Evolutionary conservation across 2,888 invertebrate species (phyloP).

Genomic region (Seladonia tumulorum): DNA sequence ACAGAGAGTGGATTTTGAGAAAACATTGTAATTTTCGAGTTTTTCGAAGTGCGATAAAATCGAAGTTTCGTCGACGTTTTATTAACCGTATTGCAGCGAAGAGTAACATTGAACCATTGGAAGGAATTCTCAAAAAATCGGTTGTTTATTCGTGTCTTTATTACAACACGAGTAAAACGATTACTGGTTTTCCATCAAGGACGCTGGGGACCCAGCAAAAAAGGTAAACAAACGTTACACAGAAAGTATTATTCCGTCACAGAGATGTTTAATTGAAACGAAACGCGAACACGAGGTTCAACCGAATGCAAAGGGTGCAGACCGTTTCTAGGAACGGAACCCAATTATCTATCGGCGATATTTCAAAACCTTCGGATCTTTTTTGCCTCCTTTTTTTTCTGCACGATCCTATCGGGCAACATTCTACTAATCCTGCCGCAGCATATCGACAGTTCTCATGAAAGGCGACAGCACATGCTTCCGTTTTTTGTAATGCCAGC

Average conservation of each 20-base stretch:
- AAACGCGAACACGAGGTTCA: neutral
- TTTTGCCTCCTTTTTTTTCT: neutral
- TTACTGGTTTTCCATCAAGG: too few species aligned
- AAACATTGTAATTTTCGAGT: too few species aligned
- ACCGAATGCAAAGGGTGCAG: neutral
- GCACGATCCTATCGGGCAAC: neutral
- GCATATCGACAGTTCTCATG: conserved; percentile 1
- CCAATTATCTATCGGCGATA: conserved; percentile 33
- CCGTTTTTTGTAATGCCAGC: neutral
- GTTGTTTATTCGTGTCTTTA: too few species aligned
- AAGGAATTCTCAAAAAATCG: neutral
- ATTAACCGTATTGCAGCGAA: neutral
- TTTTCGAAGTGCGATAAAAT: too few species aligned
- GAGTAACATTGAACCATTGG: neutral
- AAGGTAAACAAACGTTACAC: neutral
- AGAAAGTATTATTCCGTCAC: neutral
- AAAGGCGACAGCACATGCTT: neutral
- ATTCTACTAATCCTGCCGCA: neutral
- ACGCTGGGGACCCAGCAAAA: too few species aligned
- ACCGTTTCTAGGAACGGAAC: neutral
- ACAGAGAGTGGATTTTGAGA: neutral
- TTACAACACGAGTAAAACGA: too few species aligned
- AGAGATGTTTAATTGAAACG: neutral
- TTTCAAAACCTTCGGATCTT: neutral
- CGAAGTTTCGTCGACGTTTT: too few species aligned